Conservation (phyloP, 2,888 invertebrate species). For the Dimorphilus gyrociliatus region DNA sequence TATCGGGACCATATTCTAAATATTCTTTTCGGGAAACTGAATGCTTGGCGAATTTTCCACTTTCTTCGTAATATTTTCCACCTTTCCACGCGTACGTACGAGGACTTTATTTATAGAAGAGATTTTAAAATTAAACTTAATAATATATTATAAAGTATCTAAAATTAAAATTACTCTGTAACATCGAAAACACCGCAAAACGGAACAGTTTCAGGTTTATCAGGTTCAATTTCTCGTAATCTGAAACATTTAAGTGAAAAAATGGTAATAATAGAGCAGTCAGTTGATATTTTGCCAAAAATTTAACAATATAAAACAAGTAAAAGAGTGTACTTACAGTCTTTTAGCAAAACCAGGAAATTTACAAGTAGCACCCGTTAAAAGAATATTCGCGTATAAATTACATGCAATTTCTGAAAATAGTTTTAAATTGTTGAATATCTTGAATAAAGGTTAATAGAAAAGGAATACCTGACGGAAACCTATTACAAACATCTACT, state of each 20-base stretch:
- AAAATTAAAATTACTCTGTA: too few species aligned
- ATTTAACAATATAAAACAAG: too few species aligned
- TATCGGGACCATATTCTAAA: conserved; percentile 60
- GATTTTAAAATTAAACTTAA: background rate
- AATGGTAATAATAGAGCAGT: too few species aligned
- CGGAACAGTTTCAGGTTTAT: too few species aligned
- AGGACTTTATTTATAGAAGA: conserved; percentile 45
- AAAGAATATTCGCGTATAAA: conserved; percentile 55
- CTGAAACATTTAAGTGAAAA: too few species aligned
- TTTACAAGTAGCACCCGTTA: conserved; percentile 62
- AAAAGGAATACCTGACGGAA: conserved; percentile 13
- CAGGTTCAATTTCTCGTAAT: too few species aligned
- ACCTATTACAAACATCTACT: conserved; percentile 48
- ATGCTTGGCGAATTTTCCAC: background rate
- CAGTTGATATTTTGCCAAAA: too few species aligned
- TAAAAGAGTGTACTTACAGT: conserved; percentile 48
- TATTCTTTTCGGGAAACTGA: conserved; percentile 64
- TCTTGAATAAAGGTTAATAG: too few species aligned
- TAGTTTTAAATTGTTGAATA: too few species aligned
- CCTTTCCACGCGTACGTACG: conserved; percentile 74
- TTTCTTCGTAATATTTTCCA: conserved; percentile 44
- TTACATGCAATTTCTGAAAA: conserved; percentile 48
- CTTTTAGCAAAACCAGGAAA: conserved; percentile 71
- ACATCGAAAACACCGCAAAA: too few species aligned
- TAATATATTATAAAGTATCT: conserved; percentile 1